Conservation (phyloP, 2,888 invertebrate species). For the Mayetiola destructor region DNA sequence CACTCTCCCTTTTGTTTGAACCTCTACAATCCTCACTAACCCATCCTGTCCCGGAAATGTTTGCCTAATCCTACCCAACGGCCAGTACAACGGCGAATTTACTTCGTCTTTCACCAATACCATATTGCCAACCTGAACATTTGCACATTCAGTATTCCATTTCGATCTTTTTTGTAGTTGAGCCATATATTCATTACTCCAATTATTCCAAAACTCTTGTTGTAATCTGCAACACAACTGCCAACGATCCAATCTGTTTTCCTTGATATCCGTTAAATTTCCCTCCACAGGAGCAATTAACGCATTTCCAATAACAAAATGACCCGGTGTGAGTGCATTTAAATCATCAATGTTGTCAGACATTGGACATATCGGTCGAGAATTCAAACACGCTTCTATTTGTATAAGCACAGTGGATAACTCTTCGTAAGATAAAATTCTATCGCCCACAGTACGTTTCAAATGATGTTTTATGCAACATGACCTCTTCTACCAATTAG, state of each 20-base stretch:
- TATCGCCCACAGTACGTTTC: background rate
- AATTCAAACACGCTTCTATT: slow-evolving; percentile 3
- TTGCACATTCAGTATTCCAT: background rate
- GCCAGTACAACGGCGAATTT: background rate
- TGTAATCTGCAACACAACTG: background rate
- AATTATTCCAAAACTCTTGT: slow-evolving; percentile 11
- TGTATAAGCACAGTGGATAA: background rate
- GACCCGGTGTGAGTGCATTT: background rate
- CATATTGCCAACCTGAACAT: background rate
- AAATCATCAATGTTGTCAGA: background rate
- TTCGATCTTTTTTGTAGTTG: background rate
- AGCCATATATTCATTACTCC: background rate
- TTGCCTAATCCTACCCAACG: background rate
- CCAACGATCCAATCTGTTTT: background rate
- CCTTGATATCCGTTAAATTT: background rate
- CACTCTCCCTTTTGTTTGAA: background rate
- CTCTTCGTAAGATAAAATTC: background rate
- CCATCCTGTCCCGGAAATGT: background rate
- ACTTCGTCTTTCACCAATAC: background rate
- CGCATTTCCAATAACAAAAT: background rate
- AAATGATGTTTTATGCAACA: slow-evolving; percentile 15
- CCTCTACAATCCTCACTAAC: background rate
- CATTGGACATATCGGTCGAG: background rate
- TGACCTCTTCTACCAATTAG: slow-evolving; percentile 23
- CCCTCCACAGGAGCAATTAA: background rate